These are phyloP conservation scores for Platichthys stellatus DNA, from an alignment of 2,113 vertebrate genomes.

Conservation along the genomic window DNA sequence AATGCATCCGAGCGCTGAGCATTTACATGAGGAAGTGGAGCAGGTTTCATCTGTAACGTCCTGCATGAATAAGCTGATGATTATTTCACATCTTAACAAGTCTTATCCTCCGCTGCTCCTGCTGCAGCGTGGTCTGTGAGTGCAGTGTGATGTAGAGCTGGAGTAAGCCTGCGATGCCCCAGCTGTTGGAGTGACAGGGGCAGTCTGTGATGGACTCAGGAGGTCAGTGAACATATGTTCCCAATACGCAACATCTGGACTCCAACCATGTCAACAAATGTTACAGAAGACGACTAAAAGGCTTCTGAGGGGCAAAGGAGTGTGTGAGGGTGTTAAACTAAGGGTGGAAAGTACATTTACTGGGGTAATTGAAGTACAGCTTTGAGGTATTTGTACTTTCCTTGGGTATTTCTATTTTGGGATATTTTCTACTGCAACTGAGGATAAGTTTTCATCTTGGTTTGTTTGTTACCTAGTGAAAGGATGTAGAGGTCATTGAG, in stretches of 20 bases:
- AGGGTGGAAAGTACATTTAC: background rate
- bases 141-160: conserved; percentile 12
- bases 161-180: background rate
- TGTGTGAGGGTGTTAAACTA: background rate
- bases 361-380: background rate
- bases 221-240: conserved; percentile 55
- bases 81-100: background rate
- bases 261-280: conserved; percentile 15
- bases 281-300: conserved; percentile 15
- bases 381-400: background rate
- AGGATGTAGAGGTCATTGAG: too few species aligned
- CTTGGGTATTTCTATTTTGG: too few species aligned
- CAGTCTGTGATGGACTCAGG: conserved; percentile 32
- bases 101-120: background rate
- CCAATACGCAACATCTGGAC: conserved; percentile 52
- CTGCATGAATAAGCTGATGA: conserved; percentile 2
- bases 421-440: too few species aligned
- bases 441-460: too few species aligned
- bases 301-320: background rate
- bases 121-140: conserved; percentile 11
- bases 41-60: background rate
- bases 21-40: background rate
- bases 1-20: background rate
- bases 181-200: conserved; percentile 43
- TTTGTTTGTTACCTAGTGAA: too few species aligned